Evolutionary conservation across 2,797 vertebrate species (phyloP), one percentile per base, ranked within the genome.

Genomic region (Eulemur coronatus): DNA sequence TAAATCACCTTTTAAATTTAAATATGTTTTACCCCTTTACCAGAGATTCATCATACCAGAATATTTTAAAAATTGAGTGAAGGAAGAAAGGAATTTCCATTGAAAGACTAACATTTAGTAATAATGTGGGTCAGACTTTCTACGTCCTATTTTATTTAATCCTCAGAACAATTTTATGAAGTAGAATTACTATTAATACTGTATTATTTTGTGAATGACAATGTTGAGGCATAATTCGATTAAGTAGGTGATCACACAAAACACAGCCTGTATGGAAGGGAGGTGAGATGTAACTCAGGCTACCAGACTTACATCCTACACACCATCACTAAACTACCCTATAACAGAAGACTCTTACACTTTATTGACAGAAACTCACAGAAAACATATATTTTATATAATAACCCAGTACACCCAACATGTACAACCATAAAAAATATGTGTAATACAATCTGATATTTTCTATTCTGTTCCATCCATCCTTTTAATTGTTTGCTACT

Each of bases 91-190:
- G 41, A 52, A 85, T 78, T 85, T 2, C 55, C 33, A 79, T 28
- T 73, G 20, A 96, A 88, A 96, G 18, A 82, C 55, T 55, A 91
- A 57, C 26, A 70, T 82, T 94, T 84, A 82, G 28, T 89, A 67
- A 73, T 90, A 69, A 93, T 4, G 65, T 72, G 26, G 30, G 26
- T 35, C 30, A 86, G 10, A 52, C 85, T 91, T 89, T 70, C 38
- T 75, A 63, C 1, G 28, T 30, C 22, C 8, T 69, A 57, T 81
- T 79, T 94, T 48, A 91, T 30, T 93, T 81, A 65, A 91, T 55
- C 22, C 24, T 48, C 12, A 80, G 28, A 50, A 91, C 12, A 73
- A 78, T 87, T 76, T 15, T 85, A 65, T 41, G 9, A 93, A 61
- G 12, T 67, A 70, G 22, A 84, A 85, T 63, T 89, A 81, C 50